Conservation (phyloP, 2,797 vertebrate genomes). For the Coregonus suidteri region DNA sequence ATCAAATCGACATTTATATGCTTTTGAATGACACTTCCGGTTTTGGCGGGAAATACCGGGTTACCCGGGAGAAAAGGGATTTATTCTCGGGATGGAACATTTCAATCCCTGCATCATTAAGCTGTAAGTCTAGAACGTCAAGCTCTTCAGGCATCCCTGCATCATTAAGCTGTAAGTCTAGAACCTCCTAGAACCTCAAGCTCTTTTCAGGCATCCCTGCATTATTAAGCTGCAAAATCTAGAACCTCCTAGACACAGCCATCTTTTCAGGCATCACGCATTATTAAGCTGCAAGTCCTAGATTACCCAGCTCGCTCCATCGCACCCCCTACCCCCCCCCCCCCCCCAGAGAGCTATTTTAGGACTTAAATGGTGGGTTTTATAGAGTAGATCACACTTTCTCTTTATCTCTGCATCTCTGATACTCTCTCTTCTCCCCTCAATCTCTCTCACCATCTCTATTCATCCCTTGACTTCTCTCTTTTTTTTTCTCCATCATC, state of each 20-base stretch:
- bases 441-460: not conserved
- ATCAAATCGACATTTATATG: no score
- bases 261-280: slow-evolving; percentile 98
- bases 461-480: not conserved
- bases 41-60: no score
- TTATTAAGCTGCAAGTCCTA: slow-evolving; percentile 96
- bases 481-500: no score
- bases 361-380: slow-evolving; percentile 54
- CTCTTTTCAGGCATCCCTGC: slow-evolving; percentile 61
- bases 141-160: no score
- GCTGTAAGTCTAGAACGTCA: no score
- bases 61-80: no score
- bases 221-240: slow-evolving; percentile 98
- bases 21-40: no score
- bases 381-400: slow-evolving; percentile 31
- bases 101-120: no score
- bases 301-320: slow-evolving; percentile 51
- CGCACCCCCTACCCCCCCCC: not conserved
- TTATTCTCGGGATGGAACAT: no score
- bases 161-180: no score
- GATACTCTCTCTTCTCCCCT: not conserved
- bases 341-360: slow-evolving; percentile 65
- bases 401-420: not conserved
- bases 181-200: not conserved
- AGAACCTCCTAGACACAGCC: slow-evolving; percentile 77